A percentile compares a stretch with the other conserved stretches of the same genome.
These are phyloP conservation scores for Channallabes apus DNA, from an alignment of 2,797 vertebrate species.

Conservation along the genomic window DNA sequence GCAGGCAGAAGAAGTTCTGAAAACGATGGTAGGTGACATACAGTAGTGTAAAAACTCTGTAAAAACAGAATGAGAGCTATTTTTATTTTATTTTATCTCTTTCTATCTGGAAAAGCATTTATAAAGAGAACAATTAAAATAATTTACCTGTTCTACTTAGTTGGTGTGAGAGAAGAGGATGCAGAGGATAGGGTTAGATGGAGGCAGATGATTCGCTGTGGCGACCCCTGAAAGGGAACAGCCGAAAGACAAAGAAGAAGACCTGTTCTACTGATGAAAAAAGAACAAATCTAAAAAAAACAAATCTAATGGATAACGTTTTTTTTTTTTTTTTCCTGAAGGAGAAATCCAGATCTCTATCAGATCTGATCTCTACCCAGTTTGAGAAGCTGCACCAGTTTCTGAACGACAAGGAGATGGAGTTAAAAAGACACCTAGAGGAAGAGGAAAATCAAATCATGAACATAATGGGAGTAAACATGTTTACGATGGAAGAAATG, in stretches of 20 bases:
- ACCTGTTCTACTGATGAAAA: too few relatives aligned
- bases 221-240: too few relatives aligned
- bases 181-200: too few relatives aligned
- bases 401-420: conserved; percentile 43
- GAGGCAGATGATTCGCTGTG: too few relatives aligned
- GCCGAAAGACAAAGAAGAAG: too few relatives aligned
- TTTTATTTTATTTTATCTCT: too few relatives aligned
- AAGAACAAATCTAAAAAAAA: neutral
- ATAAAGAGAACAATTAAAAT: too few relatives aligned
- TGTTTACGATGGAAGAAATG: conserved; percentile 31
- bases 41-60: too few relatives aligned
- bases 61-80: too few relatives aligned
- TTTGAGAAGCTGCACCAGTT: conserved; percentile 54
- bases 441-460: conserved; percentile 17
- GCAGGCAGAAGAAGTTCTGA: conserved; percentile 37
- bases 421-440: conserved; percentile 30
- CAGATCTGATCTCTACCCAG: conserved; percentile 36
- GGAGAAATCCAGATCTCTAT: conserved; percentile 26
- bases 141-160: too few relatives aligned
- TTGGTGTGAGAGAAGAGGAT: too few relatives aligned
- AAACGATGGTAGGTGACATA: conserved; percentile 40
- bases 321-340: neutral
- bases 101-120: too few relatives aligned
- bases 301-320: neutral
- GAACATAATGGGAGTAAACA: conserved; percentile 41